Conservation (phyloP, 2,113 vertebrate genomes). For the Dipodomys merriami region DNA sequence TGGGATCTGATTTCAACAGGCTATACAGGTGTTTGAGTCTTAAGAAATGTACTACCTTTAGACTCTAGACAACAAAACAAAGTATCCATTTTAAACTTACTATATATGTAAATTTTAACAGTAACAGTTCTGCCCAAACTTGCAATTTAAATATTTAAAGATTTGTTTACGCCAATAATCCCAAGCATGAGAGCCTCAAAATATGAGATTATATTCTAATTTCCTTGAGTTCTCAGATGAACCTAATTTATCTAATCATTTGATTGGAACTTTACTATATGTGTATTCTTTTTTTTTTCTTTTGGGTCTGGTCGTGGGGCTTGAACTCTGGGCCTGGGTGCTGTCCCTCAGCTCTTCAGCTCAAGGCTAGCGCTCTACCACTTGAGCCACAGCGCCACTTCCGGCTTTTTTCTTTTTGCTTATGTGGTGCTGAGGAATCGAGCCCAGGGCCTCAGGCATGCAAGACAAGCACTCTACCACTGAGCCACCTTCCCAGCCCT, state of each 20-base stretch:
- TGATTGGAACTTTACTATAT: neutral
- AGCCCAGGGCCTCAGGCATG: no score
- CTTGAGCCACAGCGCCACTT: no score
- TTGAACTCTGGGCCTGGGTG: no score
- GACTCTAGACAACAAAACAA: constrained; percentile 15
- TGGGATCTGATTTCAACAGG: constrained; percentile 52
- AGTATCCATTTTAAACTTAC: neutral
- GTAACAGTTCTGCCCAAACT: neutral
- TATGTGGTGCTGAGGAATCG: no score
- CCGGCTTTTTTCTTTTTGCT: no score
- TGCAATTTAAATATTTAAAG: constrained; percentile 42
- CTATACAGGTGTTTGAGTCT: neutral
- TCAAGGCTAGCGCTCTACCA: no score
- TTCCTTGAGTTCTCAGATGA: constrained; percentile 19
- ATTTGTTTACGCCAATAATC: neutral
- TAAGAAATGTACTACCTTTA: neutral
- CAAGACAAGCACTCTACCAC: no score
- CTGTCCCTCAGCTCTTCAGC: no score
- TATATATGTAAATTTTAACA: constrained; percentile 61
- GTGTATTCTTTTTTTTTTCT: neutral
- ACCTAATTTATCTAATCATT: constrained; percentile 30
- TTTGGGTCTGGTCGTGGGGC: no score
- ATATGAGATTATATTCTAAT: constrained; percentile 22
- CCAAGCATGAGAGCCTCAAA: neutral
- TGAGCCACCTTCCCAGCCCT: no score